Percentiles rank a stretch among this genome's conserved stretches.
These are phyloP conservation scores for Heliopora coerulea DNA, from an alignment of 92 coral and sea anemone genomes.

Conservation along the genomic window DNA sequence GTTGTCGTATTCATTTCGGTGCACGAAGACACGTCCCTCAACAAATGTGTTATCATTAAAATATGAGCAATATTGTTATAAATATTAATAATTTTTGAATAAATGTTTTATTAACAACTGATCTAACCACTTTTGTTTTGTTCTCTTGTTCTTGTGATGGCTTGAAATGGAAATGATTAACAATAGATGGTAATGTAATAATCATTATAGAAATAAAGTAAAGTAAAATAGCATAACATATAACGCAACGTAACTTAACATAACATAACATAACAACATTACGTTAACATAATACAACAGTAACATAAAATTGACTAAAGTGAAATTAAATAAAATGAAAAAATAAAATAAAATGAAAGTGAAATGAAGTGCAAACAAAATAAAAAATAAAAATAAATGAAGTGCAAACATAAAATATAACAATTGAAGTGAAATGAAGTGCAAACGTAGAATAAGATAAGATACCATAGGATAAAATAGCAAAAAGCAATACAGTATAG, in stretches of 20 bases:
- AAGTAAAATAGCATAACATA: neutral
- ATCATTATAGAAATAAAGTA: neutral
- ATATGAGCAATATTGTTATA: too few relatives aligned
- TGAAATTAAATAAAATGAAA: too few relatives aligned
- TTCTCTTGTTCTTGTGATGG: neutral
- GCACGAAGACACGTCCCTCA: too few relatives aligned
- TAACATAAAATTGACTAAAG: too few relatives aligned
- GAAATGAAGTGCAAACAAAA: neutral
- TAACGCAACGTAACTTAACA: too few relatives aligned
- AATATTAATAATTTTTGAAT: too few relatives aligned
- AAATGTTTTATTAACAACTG: neutral
- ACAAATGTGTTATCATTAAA: too few relatives aligned
- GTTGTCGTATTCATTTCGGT: too few relatives aligned
- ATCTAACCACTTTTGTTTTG: constrained; percentile 9
- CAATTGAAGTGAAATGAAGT: neutral
- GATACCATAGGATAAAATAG: neutral
- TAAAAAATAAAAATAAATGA: neutral
- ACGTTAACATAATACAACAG: too few relatives aligned
- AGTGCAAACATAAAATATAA: neutral
- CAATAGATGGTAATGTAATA: constrained; percentile 28
- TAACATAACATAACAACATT: too few relatives aligned
- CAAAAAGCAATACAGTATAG: too few relatives aligned
- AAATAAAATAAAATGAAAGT: neutral
- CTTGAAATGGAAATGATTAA: constrained; percentile 14
- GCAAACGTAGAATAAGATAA: too few relatives aligned